Evolutionary conservation across 2,888 invertebrate genomes (phyloP).

Genomic region (Conchocele bisecta): DNA sequence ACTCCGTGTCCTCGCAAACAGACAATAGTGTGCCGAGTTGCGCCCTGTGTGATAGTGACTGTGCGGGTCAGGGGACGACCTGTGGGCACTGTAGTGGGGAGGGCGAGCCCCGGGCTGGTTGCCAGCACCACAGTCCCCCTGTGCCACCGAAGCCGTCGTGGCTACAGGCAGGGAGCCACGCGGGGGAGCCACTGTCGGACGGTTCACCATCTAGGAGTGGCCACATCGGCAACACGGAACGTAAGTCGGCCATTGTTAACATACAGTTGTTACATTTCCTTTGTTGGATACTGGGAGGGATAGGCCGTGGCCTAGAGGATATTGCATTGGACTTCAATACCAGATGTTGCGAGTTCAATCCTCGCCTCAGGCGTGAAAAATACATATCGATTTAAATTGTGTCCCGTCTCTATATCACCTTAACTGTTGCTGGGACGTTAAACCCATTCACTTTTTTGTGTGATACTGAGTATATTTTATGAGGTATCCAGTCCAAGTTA

Average conservation of each 20-base stretch:
- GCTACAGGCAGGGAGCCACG: conserved; percentile 43
- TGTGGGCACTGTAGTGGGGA: conserved; percentile 24
- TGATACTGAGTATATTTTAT: neutral
- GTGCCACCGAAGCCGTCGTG: conserved; percentile 62
- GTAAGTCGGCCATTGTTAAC: conserved; percentile 9
- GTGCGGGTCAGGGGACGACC: neutral
- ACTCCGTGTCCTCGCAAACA: conserved; percentile 35
- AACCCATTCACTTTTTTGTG: too few species aligned
- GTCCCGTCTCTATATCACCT: too few species aligned
- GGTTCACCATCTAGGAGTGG: conserved; percentile 50
- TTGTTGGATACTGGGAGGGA: too few species aligned
- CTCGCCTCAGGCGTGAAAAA: too few species aligned
- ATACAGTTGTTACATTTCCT: too few species aligned
- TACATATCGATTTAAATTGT: too few species aligned
- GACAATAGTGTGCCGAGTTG: conserved; percentile 33
- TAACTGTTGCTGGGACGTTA: too few species aligned
- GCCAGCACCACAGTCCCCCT: conserved; percentile 52
- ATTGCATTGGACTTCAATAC: too few species aligned
- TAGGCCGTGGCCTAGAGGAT: too few species aligned
- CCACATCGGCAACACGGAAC: conserved; percentile 38
- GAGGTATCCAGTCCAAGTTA: neutral
- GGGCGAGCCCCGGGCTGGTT: conserved; percentile 26
- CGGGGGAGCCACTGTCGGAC: conserved; percentile 55
- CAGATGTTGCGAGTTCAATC: too few species aligned
- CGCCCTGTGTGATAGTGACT: conserved; percentile 29